These are phyloP conservation scores for Falco peregrinus DNA, from an alignment of 2,797 vertebrate genomes.

Conservation along the genomic window DNA sequence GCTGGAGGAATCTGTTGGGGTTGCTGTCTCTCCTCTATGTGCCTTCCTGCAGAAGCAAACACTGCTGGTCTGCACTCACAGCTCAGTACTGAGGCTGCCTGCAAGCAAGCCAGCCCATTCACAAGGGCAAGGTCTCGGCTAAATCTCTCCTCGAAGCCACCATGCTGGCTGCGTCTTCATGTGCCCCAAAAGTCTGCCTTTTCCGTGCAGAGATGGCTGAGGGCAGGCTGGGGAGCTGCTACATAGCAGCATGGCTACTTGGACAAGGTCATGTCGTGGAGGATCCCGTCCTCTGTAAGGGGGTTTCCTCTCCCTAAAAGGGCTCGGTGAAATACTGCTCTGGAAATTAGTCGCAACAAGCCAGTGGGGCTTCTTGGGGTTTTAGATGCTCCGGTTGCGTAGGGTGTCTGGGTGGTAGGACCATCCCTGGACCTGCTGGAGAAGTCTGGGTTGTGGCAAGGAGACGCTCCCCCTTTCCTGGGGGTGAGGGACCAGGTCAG, in stretches of 20 bases:
- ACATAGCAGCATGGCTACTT: not conserved
- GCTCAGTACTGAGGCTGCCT: not conserved
- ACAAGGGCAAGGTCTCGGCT: not conserved
- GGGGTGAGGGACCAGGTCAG: fast-evolving
- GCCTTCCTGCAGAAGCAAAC: not conserved
- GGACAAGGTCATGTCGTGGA: not conserved
- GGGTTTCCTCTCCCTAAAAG: not conserved
- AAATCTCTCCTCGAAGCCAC: not conserved
- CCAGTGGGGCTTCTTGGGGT: not conserved
- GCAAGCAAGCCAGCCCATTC: not conserved
- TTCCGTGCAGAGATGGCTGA: fast-evolving
- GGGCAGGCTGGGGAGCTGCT: not conserved
- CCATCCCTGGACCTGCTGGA: not conserved
- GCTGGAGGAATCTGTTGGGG: not conserved
- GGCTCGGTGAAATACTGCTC: not conserved
- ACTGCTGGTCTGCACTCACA: fast-evolving
- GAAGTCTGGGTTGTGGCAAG: not conserved
- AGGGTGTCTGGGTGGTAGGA: not conserved
- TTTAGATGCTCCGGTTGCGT: not conserved
- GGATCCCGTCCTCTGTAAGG: not conserved
- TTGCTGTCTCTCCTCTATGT: fast-evolving
- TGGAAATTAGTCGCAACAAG: not conserved
- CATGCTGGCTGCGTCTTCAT: not conserved
- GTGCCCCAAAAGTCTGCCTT: not conserved
- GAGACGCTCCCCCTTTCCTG: not conserved